These are phyloP conservation scores for Cataglyphis altisquamis DNA, from an alignment of 2,888 invertebrate species.

Conservation along the genomic window DNA sequence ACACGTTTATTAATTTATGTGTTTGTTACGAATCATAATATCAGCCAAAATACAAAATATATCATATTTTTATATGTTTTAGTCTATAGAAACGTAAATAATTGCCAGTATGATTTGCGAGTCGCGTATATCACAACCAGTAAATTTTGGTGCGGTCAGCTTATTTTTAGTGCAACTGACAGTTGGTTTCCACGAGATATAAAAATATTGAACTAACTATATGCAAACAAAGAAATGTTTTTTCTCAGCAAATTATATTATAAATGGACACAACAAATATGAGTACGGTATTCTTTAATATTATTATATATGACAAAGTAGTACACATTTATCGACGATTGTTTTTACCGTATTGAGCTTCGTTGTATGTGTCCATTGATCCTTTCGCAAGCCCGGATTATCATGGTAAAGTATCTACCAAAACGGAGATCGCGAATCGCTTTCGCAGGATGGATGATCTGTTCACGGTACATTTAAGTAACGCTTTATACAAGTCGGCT, in stretches of 20 bases:
- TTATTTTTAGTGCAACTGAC: slow-evolving; percentile 45
- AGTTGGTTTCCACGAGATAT: slow-evolving; percentile 44
- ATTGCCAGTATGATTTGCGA: slow-evolving; percentile 42
- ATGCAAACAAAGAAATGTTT: slow-evolving; percentile 14
- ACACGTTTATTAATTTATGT: slow-evolving; percentile 29
- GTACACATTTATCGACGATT: slow-evolving; percentile 7
- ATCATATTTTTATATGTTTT: slow-evolving; percentile 47
- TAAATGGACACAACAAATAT: slow-evolving; percentile 2
- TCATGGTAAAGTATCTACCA: slow-evolving; percentile 25
- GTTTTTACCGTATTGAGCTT: slow-evolving; percentile 17
- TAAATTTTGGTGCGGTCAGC: slow-evolving; percentile 35
- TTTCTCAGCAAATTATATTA: slow-evolving; percentile 7
- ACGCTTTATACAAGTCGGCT: slow-evolving; percentile 69
- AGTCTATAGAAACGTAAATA: slow-evolving; percentile 28
- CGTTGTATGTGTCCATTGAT: neutral
- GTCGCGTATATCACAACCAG: slow-evolving; percentile 20
- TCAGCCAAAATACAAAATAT: slow-evolving; percentile 22
- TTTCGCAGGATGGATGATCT: slow-evolving; percentile 69
- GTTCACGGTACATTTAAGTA: slow-evolving; percentile 73
- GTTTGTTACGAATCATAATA: slow-evolving; percentile 23
- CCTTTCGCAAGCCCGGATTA: neutral
- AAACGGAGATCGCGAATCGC: slow-evolving; percentile 58
- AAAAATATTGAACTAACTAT: slow-evolving; percentile 35
- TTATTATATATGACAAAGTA: neutral
- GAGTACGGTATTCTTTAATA: slow-evolving; percentile 10